Percentiles rank a stretch among this genome's conserved stretches.
phyloP scores from a whole-genome alignment of 2,797 vertebrate species.

The Oophaga sylvatica region DNA sequence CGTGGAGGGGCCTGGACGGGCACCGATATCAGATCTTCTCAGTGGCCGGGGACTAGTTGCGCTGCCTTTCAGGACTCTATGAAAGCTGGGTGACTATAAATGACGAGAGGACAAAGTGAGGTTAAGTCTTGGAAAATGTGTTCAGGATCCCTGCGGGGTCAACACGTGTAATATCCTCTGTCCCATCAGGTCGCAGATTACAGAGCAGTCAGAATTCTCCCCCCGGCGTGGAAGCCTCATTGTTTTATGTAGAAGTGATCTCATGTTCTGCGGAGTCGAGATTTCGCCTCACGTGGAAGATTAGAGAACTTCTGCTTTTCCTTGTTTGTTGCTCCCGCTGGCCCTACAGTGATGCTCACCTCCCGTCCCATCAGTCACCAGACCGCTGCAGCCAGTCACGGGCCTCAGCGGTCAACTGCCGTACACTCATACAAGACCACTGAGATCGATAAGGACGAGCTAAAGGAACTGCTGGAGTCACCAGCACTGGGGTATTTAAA shows the following conservation, averaged over 20 bases:
- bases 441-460: too few relatives aligned
- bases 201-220: background rate
- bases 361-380: too few relatives aligned
- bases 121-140: slow-evolving; percentile 2
- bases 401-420: too few relatives aligned
- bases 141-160: background rate
- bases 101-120: background rate
- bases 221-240: background rate
- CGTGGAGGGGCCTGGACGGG: too few relatives aligned
- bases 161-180: background rate
- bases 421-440: too few relatives aligned
- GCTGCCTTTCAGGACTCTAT: background rate
- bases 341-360: too few relatives aligned
- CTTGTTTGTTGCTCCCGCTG: too few relatives aligned
- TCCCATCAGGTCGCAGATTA: background rate
- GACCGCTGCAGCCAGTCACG: too few relatives aligned
- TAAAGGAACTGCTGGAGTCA: too few relatives aligned
- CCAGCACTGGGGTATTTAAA: too few relatives aligned
- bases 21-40: too few relatives aligned
- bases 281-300: background rate
- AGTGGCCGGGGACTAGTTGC: too few relatives aligned
- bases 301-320: background rate
- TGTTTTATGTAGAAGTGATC: background rate
- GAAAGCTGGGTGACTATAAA: background rate
- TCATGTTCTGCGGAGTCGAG: background rate